Evolutionary conservation across 2,113 vertebrate genomes (phyloP).

Genomic region (Zosterops hypoxanthus): DNA sequence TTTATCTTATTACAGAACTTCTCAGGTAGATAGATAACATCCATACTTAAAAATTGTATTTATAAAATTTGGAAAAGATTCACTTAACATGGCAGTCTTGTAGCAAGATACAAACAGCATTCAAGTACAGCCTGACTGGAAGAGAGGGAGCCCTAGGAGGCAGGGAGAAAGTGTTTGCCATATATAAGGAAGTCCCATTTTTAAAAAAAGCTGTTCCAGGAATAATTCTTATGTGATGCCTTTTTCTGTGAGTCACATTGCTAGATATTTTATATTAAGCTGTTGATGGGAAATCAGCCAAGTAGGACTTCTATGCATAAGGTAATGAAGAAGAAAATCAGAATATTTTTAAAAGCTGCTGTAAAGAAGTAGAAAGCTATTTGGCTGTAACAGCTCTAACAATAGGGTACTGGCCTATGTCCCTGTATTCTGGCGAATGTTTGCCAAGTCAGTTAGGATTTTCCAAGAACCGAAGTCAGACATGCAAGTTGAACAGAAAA

Average conservation of each 20-base stretch:
- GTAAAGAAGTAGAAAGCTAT: not conserved
- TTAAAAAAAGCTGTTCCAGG: not conserved
- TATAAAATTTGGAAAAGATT: not conserved
- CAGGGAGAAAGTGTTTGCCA: not conserved
- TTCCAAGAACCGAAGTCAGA: not conserved
- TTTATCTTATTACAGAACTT: constrained; percentile 1
- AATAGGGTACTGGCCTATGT: not conserved
- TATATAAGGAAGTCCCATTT: not conserved
- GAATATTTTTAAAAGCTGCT: not conserved
- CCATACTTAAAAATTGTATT: not conserved
- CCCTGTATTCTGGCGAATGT: not conserved
- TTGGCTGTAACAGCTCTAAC: not conserved
- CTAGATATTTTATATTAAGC: not conserved
- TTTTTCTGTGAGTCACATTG: not conserved
- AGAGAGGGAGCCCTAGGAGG: not conserved
- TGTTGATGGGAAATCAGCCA: not conserved
- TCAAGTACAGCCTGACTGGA: not conserved
- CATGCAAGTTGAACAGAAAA: not conserved
- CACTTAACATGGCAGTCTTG: not conserved
- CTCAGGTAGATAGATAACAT: not conserved
- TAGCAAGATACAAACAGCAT: not conserved
- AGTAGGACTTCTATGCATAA: not conserved
- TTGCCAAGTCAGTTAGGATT: not conserved
- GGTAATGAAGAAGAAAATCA: not conserved
- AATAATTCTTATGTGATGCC: not conserved